A percentile compares a stretch with the other conserved stretches of the same genome.
phyloP scores from a whole-genome alignment of 2,797 vertebrate species.

The Esox lucius region DNA sequence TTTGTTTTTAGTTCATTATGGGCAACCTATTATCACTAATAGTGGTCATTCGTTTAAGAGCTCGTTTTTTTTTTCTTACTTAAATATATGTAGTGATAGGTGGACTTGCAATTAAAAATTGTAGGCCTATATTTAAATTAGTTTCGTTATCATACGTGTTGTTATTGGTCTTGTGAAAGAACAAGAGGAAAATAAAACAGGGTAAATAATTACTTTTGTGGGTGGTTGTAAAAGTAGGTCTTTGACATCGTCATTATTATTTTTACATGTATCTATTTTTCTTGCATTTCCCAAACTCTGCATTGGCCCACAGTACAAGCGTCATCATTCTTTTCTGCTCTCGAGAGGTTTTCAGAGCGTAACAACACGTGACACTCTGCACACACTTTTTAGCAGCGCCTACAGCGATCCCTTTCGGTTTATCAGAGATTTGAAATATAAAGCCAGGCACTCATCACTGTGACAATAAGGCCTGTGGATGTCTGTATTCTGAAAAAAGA shows the following conservation, averaged over 20 bases:
- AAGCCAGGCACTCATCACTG: constrained; percentile 47
- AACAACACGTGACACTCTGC: constrained; percentile 62
- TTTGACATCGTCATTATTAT: constrained; percentile 56
- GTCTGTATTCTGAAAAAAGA: constrained; percentile 18
- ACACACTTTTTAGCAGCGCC: constrained; percentile 78
- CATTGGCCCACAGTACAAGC: constrained; percentile 62
- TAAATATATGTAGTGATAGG: no score
- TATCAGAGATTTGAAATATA: constrained; percentile 72
- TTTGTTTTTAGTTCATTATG: background rate
- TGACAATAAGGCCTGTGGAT: constrained; percentile 33
- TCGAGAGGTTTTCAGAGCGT: constrained; percentile 69
- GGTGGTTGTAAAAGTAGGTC: constrained; percentile 44
- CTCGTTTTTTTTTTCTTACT: no score
- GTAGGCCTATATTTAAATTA: background rate
- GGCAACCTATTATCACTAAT: background rate
- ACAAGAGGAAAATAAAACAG: constrained; percentile 13
- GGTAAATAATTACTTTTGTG: constrained; percentile 38
- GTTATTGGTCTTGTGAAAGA: background rate
- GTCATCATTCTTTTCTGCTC: constrained; percentile 71
- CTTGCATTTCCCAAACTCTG: constrained; percentile 37
- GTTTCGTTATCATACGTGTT: background rate
- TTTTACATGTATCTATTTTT: constrained; percentile 41
- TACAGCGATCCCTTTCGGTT: constrained; percentile 85
- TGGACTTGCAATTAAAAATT: background rate
- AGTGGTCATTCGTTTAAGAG: background rate